A percentile compares a stretch with the other conserved stretches of the same genome.
Conservation (phyloP, 2,113 vertebrate species). For the Eolophus roseicapilla region DNA sequence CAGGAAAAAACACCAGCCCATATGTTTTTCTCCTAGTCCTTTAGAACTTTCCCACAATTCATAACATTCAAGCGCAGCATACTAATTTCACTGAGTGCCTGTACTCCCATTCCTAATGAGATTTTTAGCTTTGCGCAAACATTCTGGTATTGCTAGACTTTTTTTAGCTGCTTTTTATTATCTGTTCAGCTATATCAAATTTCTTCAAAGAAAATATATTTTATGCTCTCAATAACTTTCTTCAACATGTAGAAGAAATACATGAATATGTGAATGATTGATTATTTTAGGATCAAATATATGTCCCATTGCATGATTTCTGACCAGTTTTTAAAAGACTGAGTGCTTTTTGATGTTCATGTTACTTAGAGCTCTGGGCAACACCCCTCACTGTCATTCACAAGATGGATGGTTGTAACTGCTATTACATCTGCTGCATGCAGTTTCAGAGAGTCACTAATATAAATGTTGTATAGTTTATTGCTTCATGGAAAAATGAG, state of each 20-base stretch:
- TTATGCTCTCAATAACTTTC: not conserved
- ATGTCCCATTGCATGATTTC: not conserved
- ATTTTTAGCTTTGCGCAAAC: not conserved
- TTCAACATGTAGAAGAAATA: not conserved
- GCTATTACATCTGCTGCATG: conserved; percentile 11
- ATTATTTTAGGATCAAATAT: conserved; percentile 2
- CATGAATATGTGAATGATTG: not conserved
- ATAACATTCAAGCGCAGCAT: not conserved
- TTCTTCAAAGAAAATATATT: not conserved
- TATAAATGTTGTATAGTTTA: conserved; percentile 64
- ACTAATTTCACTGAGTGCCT: not conserved
- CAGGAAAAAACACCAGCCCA: rapidly evolving
- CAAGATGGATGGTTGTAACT: conserved; percentile 47
- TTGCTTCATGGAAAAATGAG: conserved; percentile 66
- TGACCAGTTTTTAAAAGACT: conserved; percentile 6
- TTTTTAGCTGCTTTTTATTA: not conserved
- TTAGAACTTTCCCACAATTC: not conserved
- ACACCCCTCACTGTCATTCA: not conserved
- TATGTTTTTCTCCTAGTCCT: not conserved
- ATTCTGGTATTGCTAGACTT: not conserved
- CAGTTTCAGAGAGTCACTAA: conserved; percentile 50
- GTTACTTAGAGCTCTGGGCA: conserved; percentile 31
- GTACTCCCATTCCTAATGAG: not conserved
- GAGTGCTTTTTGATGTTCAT: conserved; percentile 54
- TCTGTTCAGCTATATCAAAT: not conserved